A percentile compares a stretch with the other conserved stretches of the same genome.
phyloP scores from a whole-genome alignment of 2,113 vertebrate species.

The Malurus melanocephalus region DNA sequence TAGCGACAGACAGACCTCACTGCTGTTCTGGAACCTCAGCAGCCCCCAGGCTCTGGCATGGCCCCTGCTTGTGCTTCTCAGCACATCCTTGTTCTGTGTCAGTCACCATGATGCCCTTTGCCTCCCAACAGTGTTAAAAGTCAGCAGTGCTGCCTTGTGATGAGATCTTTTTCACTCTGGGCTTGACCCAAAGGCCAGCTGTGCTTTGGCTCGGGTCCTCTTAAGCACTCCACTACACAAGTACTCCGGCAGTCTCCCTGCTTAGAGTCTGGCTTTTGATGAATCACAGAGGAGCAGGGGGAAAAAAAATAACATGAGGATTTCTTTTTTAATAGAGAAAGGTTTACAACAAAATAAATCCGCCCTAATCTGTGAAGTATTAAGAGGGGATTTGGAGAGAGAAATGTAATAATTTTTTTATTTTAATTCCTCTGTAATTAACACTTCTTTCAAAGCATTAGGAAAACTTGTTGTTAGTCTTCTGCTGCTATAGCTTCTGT shows the following conservation, averaged over 20 bases:
- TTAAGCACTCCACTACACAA: not conserved
- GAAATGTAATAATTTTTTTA: constrained; percentile 44
- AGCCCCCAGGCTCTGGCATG: not conserved
- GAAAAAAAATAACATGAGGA: not conserved
- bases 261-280: not conserved
- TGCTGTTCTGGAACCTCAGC: not conserved
- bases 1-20: not conserved
- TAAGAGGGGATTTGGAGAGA: constrained; percentile 55
- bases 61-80: not conserved
- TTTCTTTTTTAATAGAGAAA: constrained; percentile 24
- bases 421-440: constrained; percentile 63
- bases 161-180: not conserved
- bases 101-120: not conserved
- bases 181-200: constrained; percentile 23
- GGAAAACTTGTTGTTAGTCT: constrained; percentile 24
- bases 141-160: not conserved
- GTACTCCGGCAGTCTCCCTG: not conserved
- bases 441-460: constrained; percentile 42
- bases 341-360: constrained; percentile 58
- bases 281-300: not conserved
- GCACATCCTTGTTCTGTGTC: not conserved
- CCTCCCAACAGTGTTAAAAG: not conserved
- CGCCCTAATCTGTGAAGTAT: constrained; percentile 55
- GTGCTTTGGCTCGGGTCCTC: not conserved
- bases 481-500: not conserved